phyloP scores from a whole-genome alignment of 2,797 vertebrate genomes.

The Crossoptilon crossoptilon region DNA sequence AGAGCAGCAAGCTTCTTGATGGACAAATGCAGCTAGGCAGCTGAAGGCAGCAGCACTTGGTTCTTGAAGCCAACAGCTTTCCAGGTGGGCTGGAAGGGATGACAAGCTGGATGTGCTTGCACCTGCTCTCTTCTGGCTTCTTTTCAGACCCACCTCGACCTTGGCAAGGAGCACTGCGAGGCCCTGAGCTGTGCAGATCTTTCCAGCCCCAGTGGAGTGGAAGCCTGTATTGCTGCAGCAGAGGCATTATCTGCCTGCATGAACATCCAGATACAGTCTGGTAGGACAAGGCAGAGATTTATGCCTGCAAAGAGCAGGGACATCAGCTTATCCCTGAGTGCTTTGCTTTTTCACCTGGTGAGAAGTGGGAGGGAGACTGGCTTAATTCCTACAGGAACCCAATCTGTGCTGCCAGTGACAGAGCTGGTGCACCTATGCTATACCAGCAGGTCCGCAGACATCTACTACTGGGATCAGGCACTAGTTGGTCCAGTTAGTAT shows the following conservation, averaged over 20 bases:
- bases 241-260: constrained; percentile 54
- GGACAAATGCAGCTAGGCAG: background rate
- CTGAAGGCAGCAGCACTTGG: background rate
- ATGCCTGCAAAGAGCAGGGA: background rate
- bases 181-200: constrained; percentile 48
- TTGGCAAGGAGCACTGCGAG: constrained; percentile 21
- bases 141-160: constrained; percentile 46
- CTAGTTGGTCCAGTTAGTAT: fast-evolving
- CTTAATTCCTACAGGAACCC: background rate
- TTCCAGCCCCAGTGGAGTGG: background rate
- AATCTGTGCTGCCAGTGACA: fast-evolving
- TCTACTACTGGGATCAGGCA: background rate
- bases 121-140: background rate
- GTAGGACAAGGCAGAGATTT: background rate
- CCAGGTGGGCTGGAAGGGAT: background rate
- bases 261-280: background rate
- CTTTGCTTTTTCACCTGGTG: background rate
- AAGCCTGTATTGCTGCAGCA: constrained; percentile 42
- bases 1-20: background rate
- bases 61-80: background rate
- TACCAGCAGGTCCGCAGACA: background rate
- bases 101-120: background rate
- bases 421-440: background rate
- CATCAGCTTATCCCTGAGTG: background rate
- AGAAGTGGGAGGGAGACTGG: background rate